Conservation (phyloP, 1,140 invertebrate genomes). For the Drosophila suzukii region DNA sequence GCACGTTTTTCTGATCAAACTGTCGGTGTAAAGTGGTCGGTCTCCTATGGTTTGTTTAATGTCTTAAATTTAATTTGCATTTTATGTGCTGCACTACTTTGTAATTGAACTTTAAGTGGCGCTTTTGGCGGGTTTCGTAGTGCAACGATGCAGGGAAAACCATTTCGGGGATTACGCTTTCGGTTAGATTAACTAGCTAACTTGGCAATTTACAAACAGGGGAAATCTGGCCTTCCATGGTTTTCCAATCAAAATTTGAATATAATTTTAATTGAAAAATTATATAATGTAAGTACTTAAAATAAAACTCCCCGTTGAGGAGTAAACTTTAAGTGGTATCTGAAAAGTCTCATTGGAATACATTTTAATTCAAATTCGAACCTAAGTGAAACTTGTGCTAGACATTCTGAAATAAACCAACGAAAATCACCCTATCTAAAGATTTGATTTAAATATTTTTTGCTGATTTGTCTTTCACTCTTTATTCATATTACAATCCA, state of each 20-base stretch:
- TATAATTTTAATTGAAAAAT: slow-evolving; percentile 20
- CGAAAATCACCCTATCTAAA: too few relatives aligned
- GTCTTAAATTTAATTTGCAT: slow-evolving; percentile 63
- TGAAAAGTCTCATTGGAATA: too few relatives aligned
- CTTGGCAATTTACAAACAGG: slow-evolving; percentile 22
- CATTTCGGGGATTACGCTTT: slow-evolving; percentile 35
- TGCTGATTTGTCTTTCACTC: too few relatives aligned
- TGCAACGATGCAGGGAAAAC: slow-evolving; percentile 38
- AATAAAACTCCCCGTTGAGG: neutral
- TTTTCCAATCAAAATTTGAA: slow-evolving; percentile 16
- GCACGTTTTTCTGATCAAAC: slow-evolving; percentile 32
- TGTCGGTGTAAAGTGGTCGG: slow-evolving; percentile 48
- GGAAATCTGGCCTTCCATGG: slow-evolving; percentile 16
- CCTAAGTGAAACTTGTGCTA: too few relatives aligned
- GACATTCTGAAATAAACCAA: too few relatives aligned
- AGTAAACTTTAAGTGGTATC: too few relatives aligned
- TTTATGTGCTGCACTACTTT: slow-evolving; percentile 55
- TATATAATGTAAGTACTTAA: slow-evolving; percentile 3
- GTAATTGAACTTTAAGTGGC: slow-evolving; percentile 58
- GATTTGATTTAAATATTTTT: too few relatives aligned
- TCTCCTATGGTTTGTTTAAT: slow-evolving; percentile 23
- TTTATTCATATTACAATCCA: too few relatives aligned
- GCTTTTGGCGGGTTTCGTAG: slow-evolving; percentile 5
- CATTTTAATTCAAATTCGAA: too few relatives aligned
- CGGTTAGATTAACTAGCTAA: slow-evolving; percentile 17